Base-by-base conservation (phyloP, 2,797 vertebrate species). In the Gila robusta region DNA sequence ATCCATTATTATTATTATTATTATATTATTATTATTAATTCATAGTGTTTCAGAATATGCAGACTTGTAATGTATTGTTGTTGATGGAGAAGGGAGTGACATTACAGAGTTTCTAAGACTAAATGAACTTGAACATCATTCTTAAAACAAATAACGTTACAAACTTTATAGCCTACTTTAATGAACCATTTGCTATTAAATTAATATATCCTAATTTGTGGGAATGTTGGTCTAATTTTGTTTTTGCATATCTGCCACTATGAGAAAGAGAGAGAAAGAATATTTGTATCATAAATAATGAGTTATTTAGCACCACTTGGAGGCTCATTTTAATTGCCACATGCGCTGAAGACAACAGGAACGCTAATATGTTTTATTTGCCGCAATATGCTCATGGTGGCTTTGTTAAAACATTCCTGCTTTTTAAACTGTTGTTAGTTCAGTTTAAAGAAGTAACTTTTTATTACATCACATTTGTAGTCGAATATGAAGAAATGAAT, bases 311-410 rank as follows among this genome's bases (percentile, higher is more conserved):
- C 19, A 69, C 2, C 73, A 84, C 73, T 67, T 41, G 73, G 62
- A 69, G 73, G 82, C 73, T 76, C 64, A 0, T 84, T 84, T 84
- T 76, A 83, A 84, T 84, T 78, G 73, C 73, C 73, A 77, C 62
- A 78, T 84, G 74, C 47, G 47, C 82, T 41, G 17, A 69, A 52
- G 56, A 76, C 44, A 76, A 52, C 59, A 39, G 10, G 44, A 37
- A 69, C 73, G 62, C 82, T 78, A 56, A 67, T 83, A 26, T 84
- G 82, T 84, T 74, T 54, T 54, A 84, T 84, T 52, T 69, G 41
- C 59, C 71, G 72, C 73, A 77, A 69, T 54, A 52, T 52, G 59
- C 59, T 84, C n/a, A 4, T 54, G 73, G 44, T 67, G 64, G 59
- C 64, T 77, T 69, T 67, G n/a, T 77, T 84, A 49, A 49, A 67